phyloP scores from a whole-genome alignment of 2,888 invertebrate genomes.

The Agriopis marginaria region DNA sequence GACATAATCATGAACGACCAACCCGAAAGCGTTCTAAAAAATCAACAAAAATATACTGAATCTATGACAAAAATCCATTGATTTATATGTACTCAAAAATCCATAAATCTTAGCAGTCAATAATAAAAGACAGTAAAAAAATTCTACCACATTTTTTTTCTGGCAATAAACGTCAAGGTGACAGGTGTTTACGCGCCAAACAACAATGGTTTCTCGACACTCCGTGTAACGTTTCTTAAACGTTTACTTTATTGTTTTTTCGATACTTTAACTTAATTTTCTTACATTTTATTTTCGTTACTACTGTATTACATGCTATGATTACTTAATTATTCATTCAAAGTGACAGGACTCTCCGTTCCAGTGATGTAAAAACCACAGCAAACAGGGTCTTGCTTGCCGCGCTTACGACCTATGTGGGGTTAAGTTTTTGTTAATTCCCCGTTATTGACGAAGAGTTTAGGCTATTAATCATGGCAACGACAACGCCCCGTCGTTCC shows the following conservation, averaged over 20 bases:
- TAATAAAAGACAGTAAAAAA: not conserved
- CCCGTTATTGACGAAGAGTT: conserved; percentile 13
- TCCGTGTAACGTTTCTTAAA: conserved; percentile 63
- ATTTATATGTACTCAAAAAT: no score
- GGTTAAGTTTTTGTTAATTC: conserved; percentile 32
- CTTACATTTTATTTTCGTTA: conserved; percentile 41
- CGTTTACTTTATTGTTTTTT: conserved; percentile 58
- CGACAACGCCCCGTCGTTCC: conserved; percentile 76
- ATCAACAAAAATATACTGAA: no score
- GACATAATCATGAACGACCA: no score
- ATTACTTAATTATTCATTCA: conserved; percentile 20
- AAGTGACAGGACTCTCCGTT: conserved; percentile 20
- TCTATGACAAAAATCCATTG: no score
- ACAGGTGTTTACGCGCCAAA: conserved; percentile 86
- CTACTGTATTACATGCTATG: conserved; percentile 26
- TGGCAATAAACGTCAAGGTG: conserved; percentile 47
- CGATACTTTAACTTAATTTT: conserved; percentile 44
- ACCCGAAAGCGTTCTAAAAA: no score
- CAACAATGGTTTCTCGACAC: conserved; percentile 69
- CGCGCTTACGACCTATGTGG: conserved; percentile 33
- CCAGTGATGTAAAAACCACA: conserved; percentile 28
- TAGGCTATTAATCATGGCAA: conserved; percentile 65
- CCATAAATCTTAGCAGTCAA: no score
- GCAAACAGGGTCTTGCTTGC: conserved; percentile 43
- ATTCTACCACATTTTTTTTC: not conserved